These are phyloP conservation scores for Polyommatus iphigenia DNA, from an alignment of 2,888 invertebrate genomes.

Conservation along the genomic window DNA sequence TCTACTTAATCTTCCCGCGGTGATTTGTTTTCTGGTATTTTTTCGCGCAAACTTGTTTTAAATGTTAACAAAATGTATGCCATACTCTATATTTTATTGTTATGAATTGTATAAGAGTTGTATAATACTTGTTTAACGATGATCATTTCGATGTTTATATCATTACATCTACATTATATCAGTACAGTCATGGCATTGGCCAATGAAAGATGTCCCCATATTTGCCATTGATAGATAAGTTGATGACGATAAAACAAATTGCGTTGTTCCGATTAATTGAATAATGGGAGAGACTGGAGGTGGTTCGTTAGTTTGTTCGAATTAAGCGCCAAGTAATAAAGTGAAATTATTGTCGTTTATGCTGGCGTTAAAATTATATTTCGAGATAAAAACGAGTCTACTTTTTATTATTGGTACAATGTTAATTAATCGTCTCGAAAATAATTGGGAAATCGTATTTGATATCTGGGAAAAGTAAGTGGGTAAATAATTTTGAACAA, in stretches of 20 bases:
- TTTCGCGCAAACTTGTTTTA: neutral
- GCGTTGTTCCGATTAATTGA: constrained; percentile 17
- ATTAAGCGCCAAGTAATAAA: constrained; percentile 5
- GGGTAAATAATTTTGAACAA: too few species aligned
- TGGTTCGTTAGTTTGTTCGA: constrained; percentile 8
- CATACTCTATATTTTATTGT: too few species aligned
- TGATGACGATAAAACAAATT: neutral
- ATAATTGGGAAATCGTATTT: too few species aligned
- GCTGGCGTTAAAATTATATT: neutral
- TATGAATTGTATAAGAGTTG: too few species aligned
- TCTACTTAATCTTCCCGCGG: neutral
- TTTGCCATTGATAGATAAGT: constrained; percentile 1
- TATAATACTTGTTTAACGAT: neutral
- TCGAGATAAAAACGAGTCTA: neutral
- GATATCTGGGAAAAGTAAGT: too few species aligned
- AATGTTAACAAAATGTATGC: neutral
- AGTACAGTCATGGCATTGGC: neutral
- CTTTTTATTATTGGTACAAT: too few species aligned
- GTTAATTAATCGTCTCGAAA: too few species aligned
- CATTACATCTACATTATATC: too few species aligned
- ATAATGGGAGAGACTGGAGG: neutral
- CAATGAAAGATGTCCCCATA: neutral
- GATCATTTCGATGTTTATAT: too few species aligned
- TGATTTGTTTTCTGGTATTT: neutral
- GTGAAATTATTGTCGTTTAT: neutral